phyloP scores from a whole-genome alignment of 2,113 vertebrate genomes.

The Dunckerocampus dactyliophorus region DNA sequence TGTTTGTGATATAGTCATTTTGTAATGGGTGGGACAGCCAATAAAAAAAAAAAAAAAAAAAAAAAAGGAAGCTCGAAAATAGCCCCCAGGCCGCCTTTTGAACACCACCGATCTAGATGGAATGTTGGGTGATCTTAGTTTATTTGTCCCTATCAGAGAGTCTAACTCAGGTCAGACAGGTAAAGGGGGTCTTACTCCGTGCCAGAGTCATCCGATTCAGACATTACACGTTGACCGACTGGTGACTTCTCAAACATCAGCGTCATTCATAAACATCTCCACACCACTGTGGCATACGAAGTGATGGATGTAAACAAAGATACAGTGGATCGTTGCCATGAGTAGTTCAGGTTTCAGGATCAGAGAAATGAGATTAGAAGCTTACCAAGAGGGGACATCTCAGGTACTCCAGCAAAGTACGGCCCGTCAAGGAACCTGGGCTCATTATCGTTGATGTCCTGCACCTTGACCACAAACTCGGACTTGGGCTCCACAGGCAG shows the following conservation, averaged over 20 bases:
- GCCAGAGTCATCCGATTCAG: constrained; percentile 50
- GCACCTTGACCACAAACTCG: constrained; percentile 94
- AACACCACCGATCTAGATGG: too few species aligned
- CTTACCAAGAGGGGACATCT: constrained; percentile 97
- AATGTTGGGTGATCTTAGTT: too few species aligned
- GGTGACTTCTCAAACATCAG: constrained; percentile 41
- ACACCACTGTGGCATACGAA: constrained; percentile 36
- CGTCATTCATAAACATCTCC: constrained; percentile 45
- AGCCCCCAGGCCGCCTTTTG: too few species aligned
- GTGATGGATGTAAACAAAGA: constrained; percentile 48
- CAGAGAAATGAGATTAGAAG: neutral
- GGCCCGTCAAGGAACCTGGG: constrained; percentile 94
- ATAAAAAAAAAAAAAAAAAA: too few species aligned
- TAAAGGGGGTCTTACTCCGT: constrained; percentile 27
- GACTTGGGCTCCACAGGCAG: constrained; percentile 88
- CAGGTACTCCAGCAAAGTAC: constrained; percentile 86
- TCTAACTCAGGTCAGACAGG: too few species aligned
- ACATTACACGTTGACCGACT: constrained; percentile 34
- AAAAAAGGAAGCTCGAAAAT: too few species aligned
- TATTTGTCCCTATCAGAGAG: constrained; percentile 1
- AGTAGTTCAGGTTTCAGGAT: too few species aligned
- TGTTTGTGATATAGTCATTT: too few species aligned
- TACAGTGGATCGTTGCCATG: constrained; percentile 22
- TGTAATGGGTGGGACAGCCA: too few species aligned
- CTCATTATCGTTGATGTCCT: constrained; percentile 98